Percentiles rank a stretch among this genome's conserved stretches.
Conservation (phyloP, 2,888 invertebrate genomes). For the Ichneumon xanthorius region DNA sequence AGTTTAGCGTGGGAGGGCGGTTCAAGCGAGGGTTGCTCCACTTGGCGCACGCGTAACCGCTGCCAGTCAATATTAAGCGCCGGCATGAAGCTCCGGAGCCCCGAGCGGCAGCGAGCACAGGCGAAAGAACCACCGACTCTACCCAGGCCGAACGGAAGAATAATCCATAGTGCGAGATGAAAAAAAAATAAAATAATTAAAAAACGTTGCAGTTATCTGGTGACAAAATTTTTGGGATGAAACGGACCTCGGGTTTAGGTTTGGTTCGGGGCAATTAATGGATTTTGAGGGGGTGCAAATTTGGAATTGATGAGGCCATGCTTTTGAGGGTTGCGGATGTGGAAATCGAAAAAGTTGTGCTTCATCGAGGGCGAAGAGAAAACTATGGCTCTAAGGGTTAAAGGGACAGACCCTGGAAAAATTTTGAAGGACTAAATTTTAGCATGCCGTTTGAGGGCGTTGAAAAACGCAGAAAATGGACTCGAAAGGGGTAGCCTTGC, state of each 20-base stretch:
- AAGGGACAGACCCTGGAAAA: too few relatives aligned
- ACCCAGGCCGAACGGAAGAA: constrained; percentile 37
- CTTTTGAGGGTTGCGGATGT: too few relatives aligned
- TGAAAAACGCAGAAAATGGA: too few relatives aligned
- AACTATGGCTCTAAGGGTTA: too few relatives aligned
- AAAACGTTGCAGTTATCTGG: neutral
- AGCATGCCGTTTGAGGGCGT: too few relatives aligned
- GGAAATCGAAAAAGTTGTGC: too few relatives aligned
- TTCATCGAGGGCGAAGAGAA: too few relatives aligned
- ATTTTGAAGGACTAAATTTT: too few relatives aligned
- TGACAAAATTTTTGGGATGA: neutral
- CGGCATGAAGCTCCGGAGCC: constrained; percentile 55
- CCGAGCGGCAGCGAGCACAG: constrained; percentile 37
- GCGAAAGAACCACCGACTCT: constrained; percentile 24
- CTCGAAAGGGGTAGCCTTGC: too few relatives aligned
- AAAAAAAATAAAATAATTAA: constrained; percentile 1
- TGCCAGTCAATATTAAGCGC: constrained; percentile 83
- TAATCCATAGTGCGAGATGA: constrained; percentile 27
- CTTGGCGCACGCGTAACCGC: constrained; percentile 83
- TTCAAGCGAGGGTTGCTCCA: constrained; percentile 66
- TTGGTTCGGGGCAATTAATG: too few relatives aligned
- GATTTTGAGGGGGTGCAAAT: too few relatives aligned
- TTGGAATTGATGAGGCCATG: too few relatives aligned
- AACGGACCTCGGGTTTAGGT: neutral
- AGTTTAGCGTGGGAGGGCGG: constrained; percentile 65